These are phyloP conservation scores for Notiomystis cincta DNA, from an alignment of 2,113 vertebrate species.

Conservation along the genomic window DNA sequence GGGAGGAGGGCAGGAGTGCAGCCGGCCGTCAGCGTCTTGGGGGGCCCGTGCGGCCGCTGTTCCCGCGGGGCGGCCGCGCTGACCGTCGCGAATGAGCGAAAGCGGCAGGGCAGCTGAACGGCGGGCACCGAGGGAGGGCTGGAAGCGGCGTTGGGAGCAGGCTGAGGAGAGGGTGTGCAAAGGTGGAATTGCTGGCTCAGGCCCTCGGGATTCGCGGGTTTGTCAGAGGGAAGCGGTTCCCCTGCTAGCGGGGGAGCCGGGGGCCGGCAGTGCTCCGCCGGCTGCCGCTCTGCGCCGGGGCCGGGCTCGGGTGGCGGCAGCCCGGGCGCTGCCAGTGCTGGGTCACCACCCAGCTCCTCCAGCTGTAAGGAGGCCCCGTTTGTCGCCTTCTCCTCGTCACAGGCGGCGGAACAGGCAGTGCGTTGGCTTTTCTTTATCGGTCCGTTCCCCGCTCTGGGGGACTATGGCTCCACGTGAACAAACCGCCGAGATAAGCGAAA, in stretches of 20 bases:
- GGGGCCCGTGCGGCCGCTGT: accelerated
- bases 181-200: neutral
- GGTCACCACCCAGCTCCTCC: neutral
- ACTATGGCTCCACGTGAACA: neutral
- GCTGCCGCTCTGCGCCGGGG: neutral
- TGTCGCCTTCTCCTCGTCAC: neutral
- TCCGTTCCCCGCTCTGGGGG: accelerated
- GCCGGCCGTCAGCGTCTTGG: accelerated
- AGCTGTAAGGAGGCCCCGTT: neutral
- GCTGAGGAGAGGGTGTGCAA: neutral
- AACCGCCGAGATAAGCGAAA: accelerated
- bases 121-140: accelerated
- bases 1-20: accelerated
- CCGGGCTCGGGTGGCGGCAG: neutral
- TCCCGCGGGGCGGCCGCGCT: accelerated
- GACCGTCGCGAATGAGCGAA: accelerated
- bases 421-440: neutral
- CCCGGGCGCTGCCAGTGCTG: neutral
- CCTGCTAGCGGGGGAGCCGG: neutral
- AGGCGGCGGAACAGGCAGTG: accelerated
- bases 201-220: neutral
- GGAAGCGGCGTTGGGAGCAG: neutral
- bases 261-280: neutral
- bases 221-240: neutral
- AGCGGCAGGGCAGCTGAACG: accelerated